phyloP scores from a whole-genome alignment of 53 echinoderm and acorn worm genomes.

The Temnopleurus reevesii region DNA sequence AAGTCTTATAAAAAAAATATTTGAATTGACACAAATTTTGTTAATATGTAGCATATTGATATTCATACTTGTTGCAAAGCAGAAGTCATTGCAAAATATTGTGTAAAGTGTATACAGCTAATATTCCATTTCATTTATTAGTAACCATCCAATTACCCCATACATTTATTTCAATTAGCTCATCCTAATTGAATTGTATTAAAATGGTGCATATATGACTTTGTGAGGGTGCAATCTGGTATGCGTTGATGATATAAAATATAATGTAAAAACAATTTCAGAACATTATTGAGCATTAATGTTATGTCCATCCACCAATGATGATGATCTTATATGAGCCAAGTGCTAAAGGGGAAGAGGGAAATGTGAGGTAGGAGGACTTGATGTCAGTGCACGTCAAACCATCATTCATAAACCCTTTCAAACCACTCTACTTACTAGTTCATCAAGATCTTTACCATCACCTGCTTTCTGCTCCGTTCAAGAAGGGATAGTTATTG shows the following conservation, averaged over 20 bases:
- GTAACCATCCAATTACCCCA: not conserved
- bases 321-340: not conserved
- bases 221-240: not conserved
- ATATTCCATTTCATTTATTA: not conserved
- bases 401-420: not conserved
- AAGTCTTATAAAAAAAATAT: not conserved
- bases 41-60: too few relatives aligned
- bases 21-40: too few relatives aligned
- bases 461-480: constrained; percentile 57
- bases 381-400: constrained; percentile 54
- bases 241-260: not conserved
- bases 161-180: not conserved
- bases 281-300: not conserved
- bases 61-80: too few relatives aligned
- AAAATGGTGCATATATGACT: not conserved
- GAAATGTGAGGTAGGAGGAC: not conserved
- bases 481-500: constrained; percentile 15
- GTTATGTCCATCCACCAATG: constrained; percentile 3
- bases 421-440: constrained; percentile 53
- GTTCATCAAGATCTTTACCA: constrained; percentile 56
- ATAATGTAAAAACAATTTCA: not conserved
- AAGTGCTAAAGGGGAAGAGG: not conserved
- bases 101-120: not conserved
- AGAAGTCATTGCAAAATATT: not conserved
- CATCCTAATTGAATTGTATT: not conserved